phyloP scores from a whole-genome alignment of 2,888 invertebrate genomes.

The Caenorhabditis sp. region DNA sequence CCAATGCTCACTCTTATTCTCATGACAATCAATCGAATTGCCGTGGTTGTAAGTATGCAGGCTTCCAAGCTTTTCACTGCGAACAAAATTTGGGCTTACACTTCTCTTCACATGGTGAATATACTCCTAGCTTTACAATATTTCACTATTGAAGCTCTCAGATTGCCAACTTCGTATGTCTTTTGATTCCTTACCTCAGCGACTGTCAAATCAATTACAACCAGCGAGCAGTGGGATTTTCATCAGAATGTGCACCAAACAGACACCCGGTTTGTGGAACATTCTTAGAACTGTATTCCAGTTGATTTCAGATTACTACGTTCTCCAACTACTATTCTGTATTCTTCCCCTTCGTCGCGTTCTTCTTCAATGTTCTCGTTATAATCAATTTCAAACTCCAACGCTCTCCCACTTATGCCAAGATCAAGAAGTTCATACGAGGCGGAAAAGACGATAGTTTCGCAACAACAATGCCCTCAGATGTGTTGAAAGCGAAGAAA shows the following conservation, averaged over 20 bases:
- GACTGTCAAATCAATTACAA: conserved; percentile 30
- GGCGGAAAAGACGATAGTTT: conserved; percentile 32
- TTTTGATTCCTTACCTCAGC: conserved; percentile 35
- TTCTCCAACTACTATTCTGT: conserved; percentile 45
- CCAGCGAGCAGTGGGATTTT: conserved; percentile 14
- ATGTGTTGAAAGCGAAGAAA: conserved; percentile 43
- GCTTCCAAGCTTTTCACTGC: conserved; percentile 37
- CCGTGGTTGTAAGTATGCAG: conserved; percentile 39
- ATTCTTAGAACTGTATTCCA: neutral
- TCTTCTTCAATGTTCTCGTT: conserved; percentile 40
- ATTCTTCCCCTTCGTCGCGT: conserved; percentile 41
- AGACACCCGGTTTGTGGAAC: conserved; percentile 21
- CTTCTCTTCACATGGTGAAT: conserved; percentile 22
- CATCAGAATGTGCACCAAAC: conserved; percentile 27
- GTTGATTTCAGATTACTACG: conserved; percentile 16
- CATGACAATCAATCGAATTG: conserved; percentile 42
- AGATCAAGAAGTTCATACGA: conserved; percentile 27
- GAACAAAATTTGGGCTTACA: conserved; percentile 35
- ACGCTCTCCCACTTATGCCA: conserved; percentile 34
- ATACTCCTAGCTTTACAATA: neutral
- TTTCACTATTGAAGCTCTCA: too few relatives aligned
- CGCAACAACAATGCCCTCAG: conserved; percentile 32
- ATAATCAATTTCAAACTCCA: conserved; percentile 49
- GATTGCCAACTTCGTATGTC: conserved; percentile 32
- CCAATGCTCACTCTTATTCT: conserved; percentile 43